These are phyloP conservation scores for Reticulitermes lucifugus DNA, from an alignment of 2,888 invertebrate genomes.

Conservation along the genomic window DNA sequence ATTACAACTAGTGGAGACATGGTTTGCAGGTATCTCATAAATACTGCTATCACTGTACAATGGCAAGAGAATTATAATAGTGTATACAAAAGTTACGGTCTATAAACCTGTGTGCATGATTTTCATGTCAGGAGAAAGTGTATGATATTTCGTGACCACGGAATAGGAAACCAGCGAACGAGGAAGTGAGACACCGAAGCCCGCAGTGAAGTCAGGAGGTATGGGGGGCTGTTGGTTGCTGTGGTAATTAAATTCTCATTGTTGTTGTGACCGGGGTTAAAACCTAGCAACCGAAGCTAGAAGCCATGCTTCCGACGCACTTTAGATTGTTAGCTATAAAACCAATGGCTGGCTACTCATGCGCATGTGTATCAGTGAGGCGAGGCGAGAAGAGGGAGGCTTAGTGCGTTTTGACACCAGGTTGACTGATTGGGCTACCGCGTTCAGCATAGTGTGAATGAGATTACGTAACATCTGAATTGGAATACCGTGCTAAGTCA, in stretches of 20 bases:
- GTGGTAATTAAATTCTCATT: slow-evolving; percentile 4
- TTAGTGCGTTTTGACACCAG: background rate
- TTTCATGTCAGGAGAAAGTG: no score
- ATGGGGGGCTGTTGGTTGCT: background rate
- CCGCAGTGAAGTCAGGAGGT: no score
- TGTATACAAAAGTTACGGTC: no score
- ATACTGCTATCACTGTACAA: no score
- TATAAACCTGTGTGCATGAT: no score
- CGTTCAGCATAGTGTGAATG: background rate
- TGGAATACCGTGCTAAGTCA: background rate
- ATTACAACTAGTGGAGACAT: no score
- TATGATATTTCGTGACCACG: no score
- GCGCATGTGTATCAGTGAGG: background rate
- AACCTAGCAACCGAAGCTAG: no score
- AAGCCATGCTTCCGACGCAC: background rate
- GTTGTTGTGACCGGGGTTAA: background rate
- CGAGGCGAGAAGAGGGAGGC: background rate
- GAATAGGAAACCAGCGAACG: no score
- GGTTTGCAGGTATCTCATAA: no score
- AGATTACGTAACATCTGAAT: background rate
- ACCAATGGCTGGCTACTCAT: background rate
- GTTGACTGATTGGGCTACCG: background rate
- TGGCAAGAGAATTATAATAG: no score
- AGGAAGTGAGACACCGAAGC: no score
- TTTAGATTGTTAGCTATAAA: background rate